Evolutionary conservation across 2,888 invertebrate species (phyloP).

Genomic region (Parascotia fuliginaria): DNA sequence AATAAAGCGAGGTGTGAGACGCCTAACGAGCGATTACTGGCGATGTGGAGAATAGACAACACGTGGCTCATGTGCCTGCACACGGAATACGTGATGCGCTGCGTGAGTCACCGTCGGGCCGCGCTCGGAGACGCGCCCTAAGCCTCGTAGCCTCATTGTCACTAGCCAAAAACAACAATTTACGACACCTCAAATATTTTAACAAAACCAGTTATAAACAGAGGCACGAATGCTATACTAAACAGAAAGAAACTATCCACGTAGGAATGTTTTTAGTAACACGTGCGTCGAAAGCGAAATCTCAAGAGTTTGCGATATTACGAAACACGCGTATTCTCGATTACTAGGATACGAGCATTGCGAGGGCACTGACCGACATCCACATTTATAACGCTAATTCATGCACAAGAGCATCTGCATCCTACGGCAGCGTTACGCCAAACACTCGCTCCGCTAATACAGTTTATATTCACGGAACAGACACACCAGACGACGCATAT

Average conservation of each 20-base stretch:
- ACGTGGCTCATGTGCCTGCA: conserved; percentile 60
- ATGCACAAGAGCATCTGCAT: conserved; percentile 77
- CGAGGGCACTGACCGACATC: conserved; percentile 83
- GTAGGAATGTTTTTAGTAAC: conserved; percentile 58
- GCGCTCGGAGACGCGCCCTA: conserved; percentile 45
- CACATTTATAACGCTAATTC: conserved; percentile 82
- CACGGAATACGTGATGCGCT: conserved; percentile 70
- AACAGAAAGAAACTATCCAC: conserved; percentile 61
- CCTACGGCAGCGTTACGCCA: conserved; percentile 60
- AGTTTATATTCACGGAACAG: conserved; percentile 74
- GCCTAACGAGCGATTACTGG: conserved; percentile 78
- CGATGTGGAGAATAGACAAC: conserved; percentile 69
- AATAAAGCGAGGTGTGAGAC: conserved; percentile 77
- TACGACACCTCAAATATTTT: conserved; percentile 62
- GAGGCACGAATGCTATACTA: conserved; percentile 58
- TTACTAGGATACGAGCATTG: conserved; percentile 72
- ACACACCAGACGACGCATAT: conserved; percentile 50
- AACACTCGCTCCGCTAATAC: conserved; percentile 60
- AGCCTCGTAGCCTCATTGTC: conserved; percentile 48
- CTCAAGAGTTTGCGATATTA: conserved; percentile 69
- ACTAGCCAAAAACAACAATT: conserved; percentile 58
- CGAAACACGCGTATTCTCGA: conserved; percentile 75
- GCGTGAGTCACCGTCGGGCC: conserved; percentile 65
- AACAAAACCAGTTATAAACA: conserved; percentile 18
- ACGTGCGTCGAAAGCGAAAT: conserved; percentile 73